Evolutionary conservation across 2,113 vertebrate species (phyloP).

Genomic region (Centropus bengalensis): DNA sequence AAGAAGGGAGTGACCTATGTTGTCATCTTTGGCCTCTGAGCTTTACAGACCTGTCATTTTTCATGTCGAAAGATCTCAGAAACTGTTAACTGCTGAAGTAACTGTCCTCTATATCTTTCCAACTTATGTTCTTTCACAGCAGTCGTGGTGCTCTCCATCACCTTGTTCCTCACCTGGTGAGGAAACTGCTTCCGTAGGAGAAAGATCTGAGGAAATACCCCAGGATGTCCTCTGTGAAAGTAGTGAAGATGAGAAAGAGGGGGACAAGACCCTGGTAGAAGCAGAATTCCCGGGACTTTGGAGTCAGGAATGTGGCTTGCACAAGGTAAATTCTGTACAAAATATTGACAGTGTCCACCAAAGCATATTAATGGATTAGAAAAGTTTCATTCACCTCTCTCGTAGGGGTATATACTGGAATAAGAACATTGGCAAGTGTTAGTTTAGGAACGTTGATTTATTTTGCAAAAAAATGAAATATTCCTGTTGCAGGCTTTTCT

Average conservation of each 20-base stretch:
- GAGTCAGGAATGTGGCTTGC: constrained; percentile 48
- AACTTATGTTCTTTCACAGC: neutral
- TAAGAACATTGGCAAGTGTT: neutral
- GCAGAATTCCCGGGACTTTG: constrained; percentile 88
- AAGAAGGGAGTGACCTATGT: neutral
- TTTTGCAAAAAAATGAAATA: neutral
- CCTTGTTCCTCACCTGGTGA: constrained; percentile 16
- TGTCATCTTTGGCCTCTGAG: neutral
- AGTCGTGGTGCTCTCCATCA: neutral
- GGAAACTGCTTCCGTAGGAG: neutral
- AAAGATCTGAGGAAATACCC: neutral
- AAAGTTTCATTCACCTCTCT: neutral
- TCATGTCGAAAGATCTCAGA: neutral
- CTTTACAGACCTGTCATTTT: neutral
- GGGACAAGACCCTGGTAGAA: constrained; percentile 66
- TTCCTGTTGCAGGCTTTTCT: neutral
- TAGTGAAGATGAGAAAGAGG: constrained; percentile 7
- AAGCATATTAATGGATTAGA: neutral
- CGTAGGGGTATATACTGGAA: neutral
- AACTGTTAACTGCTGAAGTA: neutral
- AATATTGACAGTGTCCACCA: neutral
- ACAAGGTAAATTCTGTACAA: constrained; percentile 57
- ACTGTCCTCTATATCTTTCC: neutral
- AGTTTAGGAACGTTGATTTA: neutral
- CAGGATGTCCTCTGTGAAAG: neutral